A percentile compares a stretch with the other conserved stretches of the same genome.
Conservation (phyloP, 1,140 invertebrate species). For the Drosophila rufa region DNA sequence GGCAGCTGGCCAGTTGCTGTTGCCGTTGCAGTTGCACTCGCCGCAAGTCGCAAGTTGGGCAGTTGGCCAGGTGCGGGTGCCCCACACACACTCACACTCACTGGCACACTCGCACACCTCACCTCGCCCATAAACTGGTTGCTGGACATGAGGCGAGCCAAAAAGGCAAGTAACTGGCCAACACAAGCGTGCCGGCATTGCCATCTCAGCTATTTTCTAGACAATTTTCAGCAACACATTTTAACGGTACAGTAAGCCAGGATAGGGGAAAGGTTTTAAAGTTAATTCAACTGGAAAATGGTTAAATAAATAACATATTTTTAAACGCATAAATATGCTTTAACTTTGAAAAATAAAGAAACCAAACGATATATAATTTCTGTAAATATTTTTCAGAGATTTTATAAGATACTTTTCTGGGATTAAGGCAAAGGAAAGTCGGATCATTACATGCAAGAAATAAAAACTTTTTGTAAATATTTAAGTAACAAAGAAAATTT, state of each 20-base stretch:
- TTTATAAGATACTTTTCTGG: background rate
- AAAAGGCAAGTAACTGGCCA: constrained; percentile 37
- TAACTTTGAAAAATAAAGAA: no score
- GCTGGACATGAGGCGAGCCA: constrained; percentile 56
- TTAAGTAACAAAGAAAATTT: no score
- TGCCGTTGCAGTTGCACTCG: constrained; percentile 33
- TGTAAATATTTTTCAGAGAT: background rate
- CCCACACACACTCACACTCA: constrained; percentile 60
- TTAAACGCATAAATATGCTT: accelerated
- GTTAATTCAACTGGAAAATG: no score
- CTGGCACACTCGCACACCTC: constrained; percentile 31
- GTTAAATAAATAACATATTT: no score
- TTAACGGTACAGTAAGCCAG: background rate
- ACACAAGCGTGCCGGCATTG: constrained; percentile 15
- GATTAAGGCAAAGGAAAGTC: no score
- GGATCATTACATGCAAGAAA: background rate
- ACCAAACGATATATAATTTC: no score
- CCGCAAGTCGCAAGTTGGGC: constrained; percentile 67
- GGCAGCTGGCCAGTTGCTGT: constrained; percentile 61
- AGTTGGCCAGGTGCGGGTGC: constrained; percentile 83
- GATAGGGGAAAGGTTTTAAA: background rate
- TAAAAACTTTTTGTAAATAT: background rate
- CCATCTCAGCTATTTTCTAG: constrained; percentile 15
- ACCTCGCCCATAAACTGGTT: constrained; percentile 53
- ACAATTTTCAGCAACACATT: background rate